These are phyloP conservation scores for Dendrocincla fuliginosa DNA, from an alignment of 2,797 vertebrate species.

Conservation along the genomic window DNA sequence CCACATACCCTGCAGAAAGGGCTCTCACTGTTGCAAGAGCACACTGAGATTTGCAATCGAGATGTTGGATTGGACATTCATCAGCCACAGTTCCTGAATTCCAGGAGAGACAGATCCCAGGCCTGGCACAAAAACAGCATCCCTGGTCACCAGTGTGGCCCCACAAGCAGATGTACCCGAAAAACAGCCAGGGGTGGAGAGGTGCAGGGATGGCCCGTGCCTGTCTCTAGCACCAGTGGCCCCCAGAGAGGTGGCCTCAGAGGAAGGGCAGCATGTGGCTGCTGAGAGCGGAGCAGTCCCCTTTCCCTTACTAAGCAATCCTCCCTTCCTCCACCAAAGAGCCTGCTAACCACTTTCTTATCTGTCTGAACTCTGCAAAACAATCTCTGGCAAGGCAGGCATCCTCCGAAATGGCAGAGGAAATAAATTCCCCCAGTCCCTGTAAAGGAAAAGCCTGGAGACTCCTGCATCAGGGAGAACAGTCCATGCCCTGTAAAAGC, in stretches of 20 bases:
- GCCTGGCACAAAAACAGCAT: slow-evolving; percentile 36
- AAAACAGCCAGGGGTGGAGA: background rate
- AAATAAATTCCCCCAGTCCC: slow-evolving; percentile 64
- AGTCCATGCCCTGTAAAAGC: background rate
- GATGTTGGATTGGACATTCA: slow-evolving; percentile 45
- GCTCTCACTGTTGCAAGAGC: background rate
- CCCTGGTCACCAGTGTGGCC: slow-evolving; percentile 38
- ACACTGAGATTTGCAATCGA: background rate
- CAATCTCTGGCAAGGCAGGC: slow-evolving; percentile 62
- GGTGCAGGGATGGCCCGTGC: background rate
- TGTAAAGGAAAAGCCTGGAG: slow-evolving; percentile 31
- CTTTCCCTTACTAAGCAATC: slow-evolving; percentile 70
- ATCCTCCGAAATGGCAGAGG: slow-evolving; percentile 56
- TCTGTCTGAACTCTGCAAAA: slow-evolving; percentile 67
- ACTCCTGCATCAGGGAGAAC: slow-evolving; percentile 1
- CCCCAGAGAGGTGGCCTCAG: slow-evolving; percentile 11
- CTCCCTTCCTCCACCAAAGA: slow-evolving; percentile 63
- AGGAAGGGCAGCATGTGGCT: slow-evolving; percentile 35
- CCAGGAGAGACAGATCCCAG: slow-evolving; percentile 49
- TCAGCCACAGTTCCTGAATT: slow-evolving; percentile 49
- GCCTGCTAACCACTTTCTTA: slow-evolving; percentile 60
- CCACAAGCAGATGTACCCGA: accelerated
- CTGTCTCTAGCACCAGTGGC: background rate
- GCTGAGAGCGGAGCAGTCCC: background rate
- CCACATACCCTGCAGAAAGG: background rate